Percentiles rank a stretch among this genome's conserved stretches.
These are phyloP conservation scores for Aspidapion aeneum DNA, from an alignment of 2,888 invertebrate genomes.

Conservation along the genomic window DNA sequence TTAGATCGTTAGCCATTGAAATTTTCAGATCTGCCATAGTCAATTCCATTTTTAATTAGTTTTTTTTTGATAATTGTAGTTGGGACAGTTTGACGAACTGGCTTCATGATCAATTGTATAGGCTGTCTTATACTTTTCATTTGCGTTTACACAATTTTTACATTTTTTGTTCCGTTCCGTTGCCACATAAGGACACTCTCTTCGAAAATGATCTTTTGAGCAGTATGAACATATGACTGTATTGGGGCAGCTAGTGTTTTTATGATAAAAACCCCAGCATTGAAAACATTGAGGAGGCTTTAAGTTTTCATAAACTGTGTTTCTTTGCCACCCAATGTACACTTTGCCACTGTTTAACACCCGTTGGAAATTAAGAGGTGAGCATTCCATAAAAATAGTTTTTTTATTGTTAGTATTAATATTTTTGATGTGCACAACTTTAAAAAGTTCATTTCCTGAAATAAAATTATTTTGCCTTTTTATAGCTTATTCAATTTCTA, in stretches of 20 bases:
- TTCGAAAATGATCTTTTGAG: slow-evolving; percentile 1
- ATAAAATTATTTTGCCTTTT: slow-evolving; percentile 2
- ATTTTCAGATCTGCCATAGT: no score
- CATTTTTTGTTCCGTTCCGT: not conserved
- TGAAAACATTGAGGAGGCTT: slow-evolving; percentile 1
- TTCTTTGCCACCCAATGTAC: slow-evolving; percentile 9
- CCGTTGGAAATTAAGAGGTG: slow-evolving; percentile 8
- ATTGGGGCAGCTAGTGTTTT: slow-evolving; percentile 1
- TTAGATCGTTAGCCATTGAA: no score
- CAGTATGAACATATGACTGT: slow-evolving; percentile 6
- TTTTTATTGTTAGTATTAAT: not conserved
- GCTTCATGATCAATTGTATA: no score
- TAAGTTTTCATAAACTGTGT: slow-evolving; percentile 10
- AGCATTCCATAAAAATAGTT: slow-evolving; percentile 3
- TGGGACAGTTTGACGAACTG: no score
- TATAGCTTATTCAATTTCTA: slow-evolving; percentile 4
- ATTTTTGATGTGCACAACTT: not conserved
- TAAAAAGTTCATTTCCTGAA: not conserved
- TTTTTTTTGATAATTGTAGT: no score
- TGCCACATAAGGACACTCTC: not conserved
- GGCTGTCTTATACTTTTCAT: slow-evolving; percentile 8
- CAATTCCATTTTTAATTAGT: no score
- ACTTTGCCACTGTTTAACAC: not conserved
- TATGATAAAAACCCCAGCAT: slow-evolving; percentile 10
- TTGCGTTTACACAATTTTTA: slow-evolving; percentile 4